These are phyloP conservation scores for Osmerus eperlanus DNA, from an alignment of 2,113 vertebrate species.

Conservation along the genomic window DNA sequence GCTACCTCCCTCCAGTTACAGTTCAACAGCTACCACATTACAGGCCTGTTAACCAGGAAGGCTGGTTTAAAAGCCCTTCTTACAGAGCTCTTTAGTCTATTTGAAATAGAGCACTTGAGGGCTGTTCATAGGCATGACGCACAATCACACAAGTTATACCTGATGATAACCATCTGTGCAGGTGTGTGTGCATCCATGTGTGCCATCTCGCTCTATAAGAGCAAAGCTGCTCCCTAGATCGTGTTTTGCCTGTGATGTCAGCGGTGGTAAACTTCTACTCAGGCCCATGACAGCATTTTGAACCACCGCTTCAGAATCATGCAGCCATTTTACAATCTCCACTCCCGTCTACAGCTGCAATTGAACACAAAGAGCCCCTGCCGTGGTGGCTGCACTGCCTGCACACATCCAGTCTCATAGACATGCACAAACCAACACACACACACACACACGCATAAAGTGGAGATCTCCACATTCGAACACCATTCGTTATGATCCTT, in stretches of 20 bases:
- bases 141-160: not conserved
- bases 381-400: not conserved
- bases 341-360: not conserved
- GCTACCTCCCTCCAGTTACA: not conserved
- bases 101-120: no score
- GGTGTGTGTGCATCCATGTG: no score
- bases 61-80: not conserved
- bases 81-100: not conserved
- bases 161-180: not conserved
- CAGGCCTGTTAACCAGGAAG: not conserved
- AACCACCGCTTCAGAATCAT: not conserved
- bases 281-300: not conserved
- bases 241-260: not conserved
- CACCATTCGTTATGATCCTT: constrained; percentile 26
- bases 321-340: not conserved
- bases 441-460: constrained; percentile 13
- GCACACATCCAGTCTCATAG: not conserved
- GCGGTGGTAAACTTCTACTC: not conserved
- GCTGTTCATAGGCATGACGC: no score
- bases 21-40: constrained; percentile 3
- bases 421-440: not conserved
- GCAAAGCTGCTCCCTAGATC: not conserved
- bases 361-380: not conserved
- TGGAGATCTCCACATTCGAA: no score
- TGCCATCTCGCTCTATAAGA: no score